Conservation (phyloP, 2,113 vertebrate genomes). For the Todiramphus saurophagus region DNA sequence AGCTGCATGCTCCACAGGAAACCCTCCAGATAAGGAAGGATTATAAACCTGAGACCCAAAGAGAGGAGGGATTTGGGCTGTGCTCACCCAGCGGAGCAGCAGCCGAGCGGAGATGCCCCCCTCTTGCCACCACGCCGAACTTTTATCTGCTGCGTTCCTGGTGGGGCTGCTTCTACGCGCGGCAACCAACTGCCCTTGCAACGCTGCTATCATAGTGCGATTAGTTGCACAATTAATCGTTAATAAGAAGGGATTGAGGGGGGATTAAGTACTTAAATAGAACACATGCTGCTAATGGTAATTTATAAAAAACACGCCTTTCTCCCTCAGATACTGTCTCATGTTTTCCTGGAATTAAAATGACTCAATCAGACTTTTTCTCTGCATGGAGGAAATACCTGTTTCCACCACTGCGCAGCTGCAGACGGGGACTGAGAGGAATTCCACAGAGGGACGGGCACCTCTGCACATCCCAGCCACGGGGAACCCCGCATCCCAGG, state of each 20-base stretch:
- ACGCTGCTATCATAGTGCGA: neutral
- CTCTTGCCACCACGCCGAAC: neutral
- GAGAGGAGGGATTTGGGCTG: neutral
- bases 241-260: slow-evolving; percentile 44
- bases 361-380: accelerated
- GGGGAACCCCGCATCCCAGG: neutral
- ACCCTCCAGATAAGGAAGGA: neutral
- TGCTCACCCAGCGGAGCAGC: neutral
- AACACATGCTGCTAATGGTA: neutral
- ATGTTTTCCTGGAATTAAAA: neutral
- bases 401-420: accelerated
- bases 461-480: neutral
- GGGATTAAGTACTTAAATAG: slow-evolving; percentile 26
- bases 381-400: neutral
- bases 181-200: neutral
- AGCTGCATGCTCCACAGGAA: neutral
- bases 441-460: accelerated
- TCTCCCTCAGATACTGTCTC: neutral
- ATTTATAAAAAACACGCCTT: neutral
- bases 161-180: neutral
- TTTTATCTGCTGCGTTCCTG: neutral
- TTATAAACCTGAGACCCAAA: neutral
- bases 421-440: neutral
- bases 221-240: slow-evolving; percentile 58
- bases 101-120: neutral